These are phyloP conservation scores for Misgurnus mizolepis DNA, from an alignment of 2,113 vertebrate species.

Conservation along the genomic window DNA sequence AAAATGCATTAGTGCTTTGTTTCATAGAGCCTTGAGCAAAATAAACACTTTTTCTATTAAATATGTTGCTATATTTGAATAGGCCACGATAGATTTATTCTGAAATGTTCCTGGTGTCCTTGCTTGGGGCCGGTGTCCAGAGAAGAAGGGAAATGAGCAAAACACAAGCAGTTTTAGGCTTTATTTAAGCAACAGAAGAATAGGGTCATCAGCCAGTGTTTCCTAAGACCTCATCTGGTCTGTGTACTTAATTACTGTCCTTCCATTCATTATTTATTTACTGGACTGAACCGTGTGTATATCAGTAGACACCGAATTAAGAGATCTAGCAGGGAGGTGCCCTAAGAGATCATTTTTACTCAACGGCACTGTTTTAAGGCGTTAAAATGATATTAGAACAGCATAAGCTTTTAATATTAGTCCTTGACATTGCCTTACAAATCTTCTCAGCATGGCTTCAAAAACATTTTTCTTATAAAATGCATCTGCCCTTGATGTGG, in stretches of 20 bases:
- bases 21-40: too few species aligned
- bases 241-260: slow-evolving; percentile 71
- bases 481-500: slow-evolving; percentile 32
- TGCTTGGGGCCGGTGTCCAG: neutral
- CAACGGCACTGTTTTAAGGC: neutral
- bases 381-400: neutral
- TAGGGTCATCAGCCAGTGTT: slow-evolving; percentile 44
- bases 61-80: too few species aligned
- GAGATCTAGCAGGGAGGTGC: slow-evolving; percentile 52
- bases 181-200: slow-evolving; percentile 37
- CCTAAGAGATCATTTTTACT: neutral
- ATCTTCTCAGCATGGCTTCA: neutral
- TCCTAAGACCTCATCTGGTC: slow-evolving; percentile 57
- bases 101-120: neutral
- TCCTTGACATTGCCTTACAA: neutral
- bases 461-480: slow-evolving; percentile 12
- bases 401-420: neutral
- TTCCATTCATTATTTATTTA: slow-evolving; percentile 73
- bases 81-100: neutral
- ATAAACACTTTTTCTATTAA: too few species aligned
- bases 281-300: slow-evolving; percentile 65
- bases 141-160: slow-evolving; percentile 11
- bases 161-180: slow-evolving; percentile 25
- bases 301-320: slow-evolving; percentile 58
- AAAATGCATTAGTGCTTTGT: too few species aligned